A percentile compares a stretch with the other conserved stretches of the same genome.
Conservation (phyloP, 2,113 vertebrate genomes). For the Vulpes ferrilata region DNA sequence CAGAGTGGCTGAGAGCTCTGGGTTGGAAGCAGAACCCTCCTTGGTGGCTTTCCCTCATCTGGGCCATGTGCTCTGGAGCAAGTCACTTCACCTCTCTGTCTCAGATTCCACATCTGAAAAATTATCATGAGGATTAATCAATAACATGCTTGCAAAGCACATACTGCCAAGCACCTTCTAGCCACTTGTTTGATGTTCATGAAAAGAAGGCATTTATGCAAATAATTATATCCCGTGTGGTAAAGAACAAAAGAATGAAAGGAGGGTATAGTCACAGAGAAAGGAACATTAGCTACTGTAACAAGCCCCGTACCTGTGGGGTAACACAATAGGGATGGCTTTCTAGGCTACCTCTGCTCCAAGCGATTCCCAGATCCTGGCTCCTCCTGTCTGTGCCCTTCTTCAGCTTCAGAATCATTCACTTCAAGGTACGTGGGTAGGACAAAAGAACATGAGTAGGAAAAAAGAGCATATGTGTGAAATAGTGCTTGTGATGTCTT, state of each 20-base stretch:
- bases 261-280: background rate
- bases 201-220: background rate
- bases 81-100: background rate
- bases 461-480: background rate
- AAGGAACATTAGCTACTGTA: background rate
- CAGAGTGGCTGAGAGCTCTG: background rate
- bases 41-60: background rate
- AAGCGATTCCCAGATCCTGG: background rate
- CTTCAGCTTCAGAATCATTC: background rate
- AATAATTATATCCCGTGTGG: background rate
- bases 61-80: background rate
- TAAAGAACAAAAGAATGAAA: background rate
- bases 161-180: background rate
- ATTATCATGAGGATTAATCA: background rate
- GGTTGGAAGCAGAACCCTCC: background rate
- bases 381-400: background rate
- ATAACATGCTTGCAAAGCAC: background rate
- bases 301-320: background rate
- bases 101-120: conserved; percentile 4
- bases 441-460: background rate
- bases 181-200: background rate
- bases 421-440: background rate
- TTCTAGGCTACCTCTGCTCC: background rate
- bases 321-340: background rate
- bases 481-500: background rate